Evolutionary conservation across 2,888 invertebrate species (phyloP), one percentile per base, ranked within the genome.

Genomic region (Pyralis farinalis): DNA sequence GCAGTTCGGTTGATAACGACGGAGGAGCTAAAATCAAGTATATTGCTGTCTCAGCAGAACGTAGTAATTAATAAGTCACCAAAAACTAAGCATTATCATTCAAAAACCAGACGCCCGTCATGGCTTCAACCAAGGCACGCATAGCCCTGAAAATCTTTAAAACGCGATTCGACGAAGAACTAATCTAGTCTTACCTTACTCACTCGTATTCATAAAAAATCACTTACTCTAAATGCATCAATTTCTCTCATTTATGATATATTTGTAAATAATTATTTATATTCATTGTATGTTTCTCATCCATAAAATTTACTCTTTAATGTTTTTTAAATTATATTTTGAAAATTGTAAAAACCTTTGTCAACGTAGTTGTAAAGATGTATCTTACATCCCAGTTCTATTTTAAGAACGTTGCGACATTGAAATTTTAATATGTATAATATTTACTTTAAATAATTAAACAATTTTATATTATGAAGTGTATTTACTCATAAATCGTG

Each of bases 141-240:
- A 22, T 30, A 21, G 39, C 29, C 12, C n/a, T 9, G 10, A 25
- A 25, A 16, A 43, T 25, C 49, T 44, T 44, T 40, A 63, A 67
- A 65, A 57, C 64, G 63, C 53, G 72, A 57, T 76, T 80, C 71
- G 71, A 69, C 75, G 79, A 74, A 69, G 81, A 84, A 81, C 83
- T 86, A 82, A 81, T 87, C 87, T 87, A 87, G 87, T 87, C 87
- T 85, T 68, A 55, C 63, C 87, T 85, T 69, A 55, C 63, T 51
- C 57, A 58, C 57, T 65, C 54, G 60, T 50, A 44, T 51, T 44
- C 34, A 43, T 22, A 30, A 42, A 16, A 16, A 16, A 40, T 36
- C 42, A 2, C 4, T 20, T 16, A 9, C 27, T 27, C 29, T 7
- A 16, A n/a, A n/a, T 37, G 4, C 37, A 37, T 31, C 20, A 16